Base-by-base conservation (phyloP, 1,140 invertebrate species). In the Agrypnia vestita region DNA sequence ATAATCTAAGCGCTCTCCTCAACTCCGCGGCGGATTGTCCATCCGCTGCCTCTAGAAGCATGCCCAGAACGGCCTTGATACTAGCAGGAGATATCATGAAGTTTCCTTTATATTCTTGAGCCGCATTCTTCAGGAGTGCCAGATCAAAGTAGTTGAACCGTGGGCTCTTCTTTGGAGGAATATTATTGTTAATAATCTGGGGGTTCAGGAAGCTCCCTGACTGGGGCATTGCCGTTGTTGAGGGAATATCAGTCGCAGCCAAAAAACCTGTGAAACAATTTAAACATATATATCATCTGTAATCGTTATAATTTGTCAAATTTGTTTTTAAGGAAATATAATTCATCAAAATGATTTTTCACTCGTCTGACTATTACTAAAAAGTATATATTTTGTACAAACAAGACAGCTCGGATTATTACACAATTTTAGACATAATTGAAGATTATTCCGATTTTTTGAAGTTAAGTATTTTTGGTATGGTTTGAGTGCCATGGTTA, bases 41-140 rank as follows among this genome's bases (percentile, higher is more conserved):
- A 21, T 82, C 84, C 0, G 94, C 90, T 25, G 91, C 94, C 85
- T 94, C 93, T 44, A 91, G 85, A 19, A 94, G 83, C 90, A 94
- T 92, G 3, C 90, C 91, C 51, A 95, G 84, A 0, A 90, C 91
- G 0, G 90, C 87, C 85, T 93, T 93, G 21, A 94, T 90, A 85
- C 93, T 94, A 21, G 91, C 89, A 7, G 94, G 93, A 10, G 94
- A 94, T 7, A 94, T 84, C 82, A 95, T 89, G 15, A 94, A 85
- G 85, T 95, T 95, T 15, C 90, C 91, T 15, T 13, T 62, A n/a
- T 82, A 84, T 13, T 85, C 84, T 76, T 88, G 86, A 13, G 86
- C 85, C 0, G 85, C 81, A 71, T 85, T 85, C n/a, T 84, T 80
- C 0, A 91, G 84, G 4, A 92, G 86, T 64, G 91, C 90, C 4